Conservation (phyloP, 2,888 invertebrate genomes). For the Aphelenchoides bicaudatus region DNA sequence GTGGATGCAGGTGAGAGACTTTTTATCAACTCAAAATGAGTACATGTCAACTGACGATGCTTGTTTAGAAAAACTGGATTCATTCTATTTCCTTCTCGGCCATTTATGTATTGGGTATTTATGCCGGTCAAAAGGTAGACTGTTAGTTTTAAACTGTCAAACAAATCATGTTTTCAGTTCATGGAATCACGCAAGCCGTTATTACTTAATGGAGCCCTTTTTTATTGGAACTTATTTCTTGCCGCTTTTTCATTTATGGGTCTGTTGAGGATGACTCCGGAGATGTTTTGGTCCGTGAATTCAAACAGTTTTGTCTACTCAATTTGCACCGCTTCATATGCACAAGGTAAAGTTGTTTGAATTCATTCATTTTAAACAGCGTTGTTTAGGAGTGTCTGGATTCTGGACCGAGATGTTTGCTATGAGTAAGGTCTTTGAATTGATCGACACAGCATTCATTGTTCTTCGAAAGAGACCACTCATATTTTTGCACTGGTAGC, state of each 20-base stretch:
- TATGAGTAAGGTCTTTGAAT: constrained; percentile 72
- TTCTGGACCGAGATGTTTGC: constrained; percentile 98
- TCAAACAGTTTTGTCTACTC: constrained; percentile 75
- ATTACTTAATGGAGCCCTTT: constrained; percentile 79
- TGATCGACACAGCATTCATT: constrained; percentile 66
- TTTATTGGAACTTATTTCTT: constrained; percentile 84
- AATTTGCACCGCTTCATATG: constrained; percentile 70
- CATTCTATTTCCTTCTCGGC: constrained; percentile 66
- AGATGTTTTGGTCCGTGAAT: constrained; percentile 62
- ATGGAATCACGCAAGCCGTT: constrained; percentile 89
- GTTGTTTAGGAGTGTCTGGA: constrained; percentile 86
- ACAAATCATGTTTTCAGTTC: constrained; percentile 66
- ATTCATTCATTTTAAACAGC: no score
- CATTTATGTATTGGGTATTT: constrained; percentile 87
- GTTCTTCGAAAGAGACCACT: constrained; percentile 64
- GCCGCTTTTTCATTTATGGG: constrained; percentile 87
- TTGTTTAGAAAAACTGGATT: constrained; percentile 83
- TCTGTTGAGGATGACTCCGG: constrained; percentile 78
- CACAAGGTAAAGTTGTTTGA: no score
- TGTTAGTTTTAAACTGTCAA: constrained; percentile 33
- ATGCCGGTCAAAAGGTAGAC: constrained; percentile 76
- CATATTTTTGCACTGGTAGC: constrained; percentile 65
- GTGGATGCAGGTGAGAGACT: no score
- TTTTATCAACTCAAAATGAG: no score
- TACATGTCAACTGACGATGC: no score